Evolutionary conservation across 2,888 invertebrate genomes (phyloP).

Genomic region (Parelbella ahira): DNA sequence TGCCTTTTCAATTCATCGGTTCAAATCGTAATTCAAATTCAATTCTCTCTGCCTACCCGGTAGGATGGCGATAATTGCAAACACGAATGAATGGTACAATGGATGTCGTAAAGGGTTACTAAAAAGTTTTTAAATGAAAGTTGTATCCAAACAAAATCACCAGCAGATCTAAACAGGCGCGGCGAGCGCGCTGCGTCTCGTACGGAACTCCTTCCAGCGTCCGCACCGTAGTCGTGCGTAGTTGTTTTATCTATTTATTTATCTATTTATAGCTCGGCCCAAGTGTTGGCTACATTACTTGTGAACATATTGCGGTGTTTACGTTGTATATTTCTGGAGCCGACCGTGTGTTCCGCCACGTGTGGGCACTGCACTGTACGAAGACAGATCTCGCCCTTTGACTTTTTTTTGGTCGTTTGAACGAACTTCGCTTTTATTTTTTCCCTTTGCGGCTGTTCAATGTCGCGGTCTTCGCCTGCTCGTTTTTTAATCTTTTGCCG

Average conservation of each 20-base stretch:
- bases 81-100: no score
- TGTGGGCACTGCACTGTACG: constrained; percentile 44
- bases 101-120: no score
- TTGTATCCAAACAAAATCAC: no score
- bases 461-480: constrained; percentile 8
- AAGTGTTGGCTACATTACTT: constrained; percentile 68
- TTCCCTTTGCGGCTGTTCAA: constrained; percentile 12
- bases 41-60: no score
- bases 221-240: constrained; percentile 35
- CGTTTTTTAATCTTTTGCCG: no score
- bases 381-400: constrained; percentile 23
- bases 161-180: no score
- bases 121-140: no score
- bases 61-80: no score
- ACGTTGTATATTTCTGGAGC: constrained; percentile 70
- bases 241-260: constrained; percentile 61
- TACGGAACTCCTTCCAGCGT: no score
- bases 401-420: constrained; percentile 22
- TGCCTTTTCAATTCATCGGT: no score
- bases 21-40: no score
- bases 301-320: constrained; percentile 70
- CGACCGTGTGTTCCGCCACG: constrained; percentile 55
- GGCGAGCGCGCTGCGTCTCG: no score
- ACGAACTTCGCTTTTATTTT: constrained; percentile 22
- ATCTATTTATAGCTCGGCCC: constrained; percentile 66